These are phyloP conservation scores for Galaxea fascicularis DNA, from an alignment of 92 coral and sea anemone genomes.

Conservation along the genomic window DNA sequence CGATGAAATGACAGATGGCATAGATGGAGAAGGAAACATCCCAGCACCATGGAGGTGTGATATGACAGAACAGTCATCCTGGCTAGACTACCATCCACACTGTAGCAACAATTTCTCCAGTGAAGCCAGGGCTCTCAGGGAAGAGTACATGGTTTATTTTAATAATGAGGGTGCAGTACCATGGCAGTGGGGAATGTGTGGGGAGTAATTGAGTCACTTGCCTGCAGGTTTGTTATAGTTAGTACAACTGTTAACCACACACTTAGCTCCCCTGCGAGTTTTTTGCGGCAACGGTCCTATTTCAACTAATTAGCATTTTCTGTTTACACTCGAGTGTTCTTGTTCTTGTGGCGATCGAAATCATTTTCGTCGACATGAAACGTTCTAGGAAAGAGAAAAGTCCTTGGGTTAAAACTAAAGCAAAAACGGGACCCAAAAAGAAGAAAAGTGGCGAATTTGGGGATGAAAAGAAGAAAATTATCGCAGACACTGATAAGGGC, in stretches of 20 bases:
- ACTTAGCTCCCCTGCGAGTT: too few relatives aligned
- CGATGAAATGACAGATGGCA: slow-evolving; percentile 29
- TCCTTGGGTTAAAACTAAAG: too few relatives aligned
- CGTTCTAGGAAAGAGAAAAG: too few relatives aligned
- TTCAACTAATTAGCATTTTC: too few relatives aligned
- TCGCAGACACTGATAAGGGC: too few relatives aligned
- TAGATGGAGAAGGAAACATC: slow-evolving; percentile 42
- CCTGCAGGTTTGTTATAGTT: not conserved
- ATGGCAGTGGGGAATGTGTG: slow-evolving; percentile 74
- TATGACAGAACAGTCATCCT: slow-evolving; percentile 28
- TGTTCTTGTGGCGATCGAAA: too few relatives aligned
- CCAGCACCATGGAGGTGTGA: slow-evolving; percentile 52
- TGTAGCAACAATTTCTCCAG: slow-evolving; percentile 69
- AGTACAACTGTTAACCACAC: slow-evolving; percentile 2
- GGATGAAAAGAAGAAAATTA: too few relatives aligned
- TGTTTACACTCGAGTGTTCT: too few relatives aligned
- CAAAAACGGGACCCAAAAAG: too few relatives aligned
- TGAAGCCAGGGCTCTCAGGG: slow-evolving; percentile 63
- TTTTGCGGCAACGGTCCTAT: too few relatives aligned
- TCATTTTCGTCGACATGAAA: too few relatives aligned
- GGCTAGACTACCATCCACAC: slow-evolving; percentile 49
- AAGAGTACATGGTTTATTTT: slow-evolving; percentile 60
- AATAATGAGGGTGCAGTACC: slow-evolving; percentile 64
- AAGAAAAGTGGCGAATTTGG: too few relatives aligned
- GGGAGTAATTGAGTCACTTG: slow-evolving; percentile 24